These are phyloP conservation scores for Stenichneumon culpator DNA, from an alignment of 2,888 invertebrate species.

Conservation along the genomic window DNA sequence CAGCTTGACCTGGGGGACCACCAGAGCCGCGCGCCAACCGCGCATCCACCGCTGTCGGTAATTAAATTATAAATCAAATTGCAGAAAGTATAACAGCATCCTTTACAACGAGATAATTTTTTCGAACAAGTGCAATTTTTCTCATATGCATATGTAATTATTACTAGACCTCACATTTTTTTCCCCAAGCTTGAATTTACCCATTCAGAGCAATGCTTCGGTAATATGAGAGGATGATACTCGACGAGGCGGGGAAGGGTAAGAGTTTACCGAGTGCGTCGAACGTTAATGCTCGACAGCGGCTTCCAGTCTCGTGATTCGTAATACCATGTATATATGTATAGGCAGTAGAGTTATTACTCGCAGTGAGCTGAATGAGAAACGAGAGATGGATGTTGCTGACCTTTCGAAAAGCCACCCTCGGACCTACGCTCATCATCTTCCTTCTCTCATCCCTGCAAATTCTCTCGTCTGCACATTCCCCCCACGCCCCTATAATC, in stretches of 20 bases:
- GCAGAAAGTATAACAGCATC: too few species aligned
- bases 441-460: constrained; percentile 10
- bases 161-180: background rate
- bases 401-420: constrained; percentile 48
- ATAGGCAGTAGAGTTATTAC: constrained; percentile 3
- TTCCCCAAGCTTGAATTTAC: background rate
- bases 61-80: too few species aligned
- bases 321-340: constrained; percentile 22
- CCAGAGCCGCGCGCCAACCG: too few species aligned
- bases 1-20: too few species aligned
- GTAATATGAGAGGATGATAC: background rate
- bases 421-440: constrained; percentile 39
- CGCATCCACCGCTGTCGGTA: too few species aligned
- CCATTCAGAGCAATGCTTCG: background rate
- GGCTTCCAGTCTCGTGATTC: constrained; percentile 38
- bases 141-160: background rate
- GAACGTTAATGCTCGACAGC: constrained; percentile 39
- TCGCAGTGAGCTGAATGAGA: constrained; percentile 29
- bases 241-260: background rate
- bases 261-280: constrained; percentile 5
- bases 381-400: constrained; percentile 36
- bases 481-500: background rate
- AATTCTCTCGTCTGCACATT: constrained; percentile 44
- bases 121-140: background rate
- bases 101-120: too few species aligned